Evolutionary conservation across 2,113 vertebrate genomes (phyloP).

Genomic region (Gambusia holbrooki): DNA sequence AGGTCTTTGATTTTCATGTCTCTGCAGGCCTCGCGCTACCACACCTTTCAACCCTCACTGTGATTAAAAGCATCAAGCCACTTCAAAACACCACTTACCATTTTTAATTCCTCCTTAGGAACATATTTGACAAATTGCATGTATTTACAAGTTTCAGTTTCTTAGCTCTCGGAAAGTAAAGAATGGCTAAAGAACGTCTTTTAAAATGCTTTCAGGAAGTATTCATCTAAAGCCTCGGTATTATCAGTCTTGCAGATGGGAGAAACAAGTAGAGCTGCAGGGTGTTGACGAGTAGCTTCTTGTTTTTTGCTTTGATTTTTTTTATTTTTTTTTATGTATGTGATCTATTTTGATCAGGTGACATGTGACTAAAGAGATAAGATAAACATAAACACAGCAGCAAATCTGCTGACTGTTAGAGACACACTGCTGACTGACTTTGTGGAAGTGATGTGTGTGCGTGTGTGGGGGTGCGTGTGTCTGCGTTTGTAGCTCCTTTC

Average conservation of each 20-base stretch:
- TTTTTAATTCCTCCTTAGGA: not conserved
- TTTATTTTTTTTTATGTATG: not conserved
- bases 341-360: not conserved
- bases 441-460: slow-evolving; percentile 17
- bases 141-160: not conserved
- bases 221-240: not conserved
- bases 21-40: not conserved
- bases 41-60: not conserved
- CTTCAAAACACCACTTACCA: not conserved
- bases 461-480: not conserved
- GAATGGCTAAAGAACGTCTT: not conserved
- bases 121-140: not conserved
- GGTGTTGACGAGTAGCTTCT: not conserved
- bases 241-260: not conserved
- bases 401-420: not conserved
- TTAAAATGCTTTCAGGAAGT: not conserved
- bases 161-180: not conserved
- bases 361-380: slow-evolving; percentile 1
- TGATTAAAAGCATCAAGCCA: not conserved
- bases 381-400: not conserved
- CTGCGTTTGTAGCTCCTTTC: slow-evolving; percentile 8
- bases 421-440: not conserved
- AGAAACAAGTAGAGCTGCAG: not conserved
- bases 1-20: not conserved
- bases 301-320: not conserved